Conservation (phyloP, 2,888 invertebrate species). For the Tetranychus piercei region DNA sequence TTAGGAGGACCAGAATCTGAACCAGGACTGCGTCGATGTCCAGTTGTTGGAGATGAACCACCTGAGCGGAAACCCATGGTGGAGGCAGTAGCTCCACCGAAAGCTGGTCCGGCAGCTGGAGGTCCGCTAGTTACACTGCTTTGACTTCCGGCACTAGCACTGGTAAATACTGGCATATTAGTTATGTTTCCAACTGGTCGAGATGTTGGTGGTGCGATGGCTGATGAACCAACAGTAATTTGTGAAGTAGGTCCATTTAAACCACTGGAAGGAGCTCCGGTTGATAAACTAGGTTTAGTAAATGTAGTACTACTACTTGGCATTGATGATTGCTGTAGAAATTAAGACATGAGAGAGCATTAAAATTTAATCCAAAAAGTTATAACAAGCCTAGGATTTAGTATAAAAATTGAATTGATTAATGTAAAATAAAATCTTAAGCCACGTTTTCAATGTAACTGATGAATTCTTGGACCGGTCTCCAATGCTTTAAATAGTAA, state of each 20-base stretch:
- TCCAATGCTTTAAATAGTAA: not conserved
- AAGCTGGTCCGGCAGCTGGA: constrained; percentile 9
- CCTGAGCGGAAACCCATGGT: constrained; percentile 6
- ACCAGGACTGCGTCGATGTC: not conserved
- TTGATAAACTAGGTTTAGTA: not conserved
- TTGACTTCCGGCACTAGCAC: not conserved
- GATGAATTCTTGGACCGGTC: not conserved
- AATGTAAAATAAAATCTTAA: not conserved
- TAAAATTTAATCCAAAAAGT: not conserved
- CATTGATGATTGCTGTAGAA: not conserved
- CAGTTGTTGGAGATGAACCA: constrained; percentile 5
- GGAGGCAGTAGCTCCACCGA: not conserved
- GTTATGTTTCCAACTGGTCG: not conserved
- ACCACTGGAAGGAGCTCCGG: not conserved
- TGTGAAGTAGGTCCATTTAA: not conserved
- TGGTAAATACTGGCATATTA: not conserved
- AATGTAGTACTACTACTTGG: not conserved
- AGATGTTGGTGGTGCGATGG: not conserved
- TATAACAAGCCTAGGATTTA: not conserved
- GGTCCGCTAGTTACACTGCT: not conserved
- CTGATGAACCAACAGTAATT: not conserved
- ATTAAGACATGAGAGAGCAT: not conserved
- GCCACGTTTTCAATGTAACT: not conserved
- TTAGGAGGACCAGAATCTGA: not conserved
- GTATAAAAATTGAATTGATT: not conserved